Conservation (phyloP, 1,140 invertebrate genomes). For the Lysiphlebus fabarum region DNA sequence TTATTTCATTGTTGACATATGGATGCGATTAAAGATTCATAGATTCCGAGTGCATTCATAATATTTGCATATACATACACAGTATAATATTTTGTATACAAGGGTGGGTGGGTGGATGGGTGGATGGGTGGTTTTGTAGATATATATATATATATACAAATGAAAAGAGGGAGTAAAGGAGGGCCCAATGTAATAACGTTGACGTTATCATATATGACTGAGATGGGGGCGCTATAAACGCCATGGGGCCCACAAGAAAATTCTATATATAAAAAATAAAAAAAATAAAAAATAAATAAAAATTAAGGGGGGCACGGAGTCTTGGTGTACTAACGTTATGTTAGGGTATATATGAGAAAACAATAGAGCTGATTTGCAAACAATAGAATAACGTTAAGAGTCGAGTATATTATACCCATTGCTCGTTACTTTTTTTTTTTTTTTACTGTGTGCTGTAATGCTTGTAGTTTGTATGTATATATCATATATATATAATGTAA, state of each 20-base stretch:
- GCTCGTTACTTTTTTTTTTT: constrained; percentile 45
- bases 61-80: too few species aligned
- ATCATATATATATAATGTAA: constrained; percentile 11
- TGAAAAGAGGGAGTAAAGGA: too few species aligned
- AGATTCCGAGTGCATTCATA: too few species aligned
- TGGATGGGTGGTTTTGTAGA: too few species aligned
- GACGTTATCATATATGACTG: constrained; percentile 27
- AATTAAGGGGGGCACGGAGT: constrained; percentile 13
- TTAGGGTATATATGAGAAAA: constrained; percentile 54
- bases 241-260: constrained; percentile 16
- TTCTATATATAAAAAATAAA: constrained; percentile 17
- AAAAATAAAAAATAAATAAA: constrained; percentile 13
- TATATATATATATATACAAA: too few species aligned
- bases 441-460: constrained; percentile 27
- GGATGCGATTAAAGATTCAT: too few species aligned
- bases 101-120: too few species aligned
- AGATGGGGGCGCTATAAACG: constrained; percentile 22
- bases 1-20: too few species aligned
- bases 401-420: constrained; percentile 54
- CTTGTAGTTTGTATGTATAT: neutral
- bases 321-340: constrained; percentile 5
- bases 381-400: constrained; percentile 59
- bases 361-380: constrained; percentile 59
- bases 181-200: constrained; percentile 16
- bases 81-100: too few species aligned